A percentile compares a stretch with the other conserved stretches of the same genome.
Evolutionary conservation across 1,140 invertebrate species (phyloP).

Genomic region (Zaprionus taronus): DNA sequence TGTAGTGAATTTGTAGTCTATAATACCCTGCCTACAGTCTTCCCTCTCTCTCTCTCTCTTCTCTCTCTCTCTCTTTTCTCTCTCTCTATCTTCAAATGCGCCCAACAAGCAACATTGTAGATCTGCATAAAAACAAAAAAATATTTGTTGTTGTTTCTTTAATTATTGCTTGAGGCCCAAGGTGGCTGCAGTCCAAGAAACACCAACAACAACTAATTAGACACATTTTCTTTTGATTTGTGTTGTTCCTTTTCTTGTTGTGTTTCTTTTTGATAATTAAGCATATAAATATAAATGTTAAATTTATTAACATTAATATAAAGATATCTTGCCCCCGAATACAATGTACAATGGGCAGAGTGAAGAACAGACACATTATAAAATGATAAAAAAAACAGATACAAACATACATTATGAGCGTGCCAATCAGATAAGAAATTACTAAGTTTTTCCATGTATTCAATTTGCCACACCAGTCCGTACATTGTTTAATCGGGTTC

Average conservation of each 20-base stretch:
- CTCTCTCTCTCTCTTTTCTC: neutral
- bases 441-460: slow-evolving; percentile 37
- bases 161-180: slow-evolving; percentile 53
- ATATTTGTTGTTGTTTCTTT: slow-evolving; percentile 41
- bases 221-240: slow-evolving; percentile 40
- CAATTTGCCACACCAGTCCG: slow-evolving; percentile 13
- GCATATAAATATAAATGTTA: slow-evolving; percentile 50
- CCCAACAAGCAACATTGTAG: slow-evolving; percentile 18
- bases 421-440: slow-evolving; percentile 20
- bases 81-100: neutral
- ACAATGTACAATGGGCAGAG: slow-evolving; percentile 37
- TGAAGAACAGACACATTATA: neutral
- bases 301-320: slow-evolving; percentile 43
- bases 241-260: slow-evolving; percentile 27
- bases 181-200: slow-evolving; percentile 39
- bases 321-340: slow-evolving; percentile 12
- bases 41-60: neutral
- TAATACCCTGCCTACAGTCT: neutral
- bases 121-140: slow-evolving; percentile 40
- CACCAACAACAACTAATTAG: slow-evolving; percentile 60
- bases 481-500: slow-evolving; percentile 14
- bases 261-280: slow-evolving; percentile 37
- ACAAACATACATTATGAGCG: neutral
- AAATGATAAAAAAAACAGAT: neutral
- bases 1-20: neutral